Base-by-base conservation (phyloP, 2,888 invertebrate species). In the Ophion slaviceki region DNA sequence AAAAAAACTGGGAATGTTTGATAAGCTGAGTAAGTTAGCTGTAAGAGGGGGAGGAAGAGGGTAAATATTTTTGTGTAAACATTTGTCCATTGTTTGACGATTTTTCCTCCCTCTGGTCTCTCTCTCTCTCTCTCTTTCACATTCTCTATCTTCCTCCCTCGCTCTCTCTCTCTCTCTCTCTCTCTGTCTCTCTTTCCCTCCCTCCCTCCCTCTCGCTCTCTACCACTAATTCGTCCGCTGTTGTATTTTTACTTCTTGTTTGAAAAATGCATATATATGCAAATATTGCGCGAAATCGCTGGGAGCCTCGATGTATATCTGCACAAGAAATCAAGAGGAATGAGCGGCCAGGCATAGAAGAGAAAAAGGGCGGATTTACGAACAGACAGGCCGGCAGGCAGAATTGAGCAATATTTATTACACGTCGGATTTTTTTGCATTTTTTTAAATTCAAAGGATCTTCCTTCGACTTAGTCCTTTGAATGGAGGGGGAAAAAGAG, bases 281-380 rank as follows among this genome's bases (percentile, higher is more conserved):
- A 85, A 88, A 88, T 87, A 85, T 71, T 77, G 81, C 47, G 53
- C 75, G 81, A 66, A 82, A 81, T 68, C 40, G 71, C 10, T 57
- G 47, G 47, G 82, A 17, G n/a, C 20, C 47, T 47, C 11, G 11
- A 0, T 45, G 45, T 11, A 47, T 47, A 47, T 47, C 47, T 47
- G 47, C 47, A 47, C 47, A 47, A 47, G 11, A 47, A 11, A 47
- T 47, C 8, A 47, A 11, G 47, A 47, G 47, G 10, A 47, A 47
- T 59, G 59, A 20, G 59, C 17, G 6, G 14, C 14, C 20, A 20
- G 14, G 14, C 59, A 3, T 17, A 0, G 20, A 59, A 17, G 59
- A 59, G 53, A 4, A 4, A 11, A 11, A 11, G 17, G 14, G 14
- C 14, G 17, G 53, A 14, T 53, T 53, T 53, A 53, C 53, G 14